Evolutionary conservation across 1,140 invertebrate genomes (phyloP).

Genomic region (Limonius californicus): DNA sequence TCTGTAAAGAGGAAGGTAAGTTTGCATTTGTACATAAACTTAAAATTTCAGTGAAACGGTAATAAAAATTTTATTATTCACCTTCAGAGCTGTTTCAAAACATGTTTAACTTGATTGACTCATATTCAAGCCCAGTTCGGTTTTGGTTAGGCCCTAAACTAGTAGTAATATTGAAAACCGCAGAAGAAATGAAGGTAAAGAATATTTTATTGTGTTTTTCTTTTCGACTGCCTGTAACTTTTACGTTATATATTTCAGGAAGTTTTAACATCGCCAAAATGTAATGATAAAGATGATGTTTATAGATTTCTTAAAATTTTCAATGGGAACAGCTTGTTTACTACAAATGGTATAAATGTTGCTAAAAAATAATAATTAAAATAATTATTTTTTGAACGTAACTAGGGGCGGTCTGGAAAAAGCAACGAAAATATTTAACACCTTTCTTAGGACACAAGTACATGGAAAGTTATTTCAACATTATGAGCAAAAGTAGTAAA

Average conservation of each 20-base stretch:
- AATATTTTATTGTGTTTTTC: too few species aligned
- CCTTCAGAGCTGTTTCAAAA: constrained; percentile 17
- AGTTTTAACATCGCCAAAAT: constrained; percentile 26
- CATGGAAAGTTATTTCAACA: constrained; percentile 12
- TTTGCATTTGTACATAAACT: too few species aligned
- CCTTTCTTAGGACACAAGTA: constrained; percentile 17
- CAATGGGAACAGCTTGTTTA: constrained; percentile 28
- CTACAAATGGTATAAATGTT: constrained; percentile 24
- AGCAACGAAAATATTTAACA: constrained; percentile 19
- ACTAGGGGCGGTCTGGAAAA: constrained; percentile 23
- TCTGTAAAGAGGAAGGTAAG: constrained; percentile 30
- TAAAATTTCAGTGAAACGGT: too few species aligned
- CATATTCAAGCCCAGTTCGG: constrained; percentile 17
- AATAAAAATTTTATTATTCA: constrained; percentile 8
- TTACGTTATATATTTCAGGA: constrained; percentile 22
- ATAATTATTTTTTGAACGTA: background rate
- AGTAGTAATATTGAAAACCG: constrained; percentile 2
- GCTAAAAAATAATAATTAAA: background rate
- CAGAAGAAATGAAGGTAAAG: constrained; percentile 22
- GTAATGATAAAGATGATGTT: constrained; percentile 25
- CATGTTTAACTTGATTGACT: background rate
- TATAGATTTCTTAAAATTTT: constrained; percentile 30
- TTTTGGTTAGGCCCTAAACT: constrained; percentile 25
- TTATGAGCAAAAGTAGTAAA: constrained; percentile 4
- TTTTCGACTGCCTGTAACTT: background rate